Evolutionary conservation across 2,888 invertebrate species (phyloP).

Genomic region (Brachypalpus laphriformis): DNA sequence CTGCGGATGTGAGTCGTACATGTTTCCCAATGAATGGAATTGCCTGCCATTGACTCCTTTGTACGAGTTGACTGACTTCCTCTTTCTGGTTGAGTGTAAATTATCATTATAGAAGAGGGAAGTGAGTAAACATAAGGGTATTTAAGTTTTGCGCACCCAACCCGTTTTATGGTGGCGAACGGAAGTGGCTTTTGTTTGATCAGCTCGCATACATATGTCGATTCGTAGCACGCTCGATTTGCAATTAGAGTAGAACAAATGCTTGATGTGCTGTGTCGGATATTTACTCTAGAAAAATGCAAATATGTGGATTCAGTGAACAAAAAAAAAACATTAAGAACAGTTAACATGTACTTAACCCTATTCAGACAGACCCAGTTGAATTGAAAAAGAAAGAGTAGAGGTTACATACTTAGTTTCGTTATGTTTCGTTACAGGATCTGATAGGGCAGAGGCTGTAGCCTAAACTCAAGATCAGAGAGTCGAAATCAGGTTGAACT

Average conservation of each 20-base stretch:
- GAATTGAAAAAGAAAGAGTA: no score
- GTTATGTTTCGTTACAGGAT: no score
- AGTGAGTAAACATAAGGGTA: conserved; percentile 57
- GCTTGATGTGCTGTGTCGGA: background rate
- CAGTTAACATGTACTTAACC: background rate
- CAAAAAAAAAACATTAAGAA: no score
- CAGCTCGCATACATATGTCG: conserved; percentile 55
- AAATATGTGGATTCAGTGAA: background rate
- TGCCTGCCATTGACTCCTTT: conserved; percentile 70
- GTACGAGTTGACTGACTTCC: conserved; percentile 70
- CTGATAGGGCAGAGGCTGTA: no score
- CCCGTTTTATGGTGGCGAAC: conserved; percentile 52
- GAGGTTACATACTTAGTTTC: no score
- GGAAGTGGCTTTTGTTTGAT: conserved; percentile 66
- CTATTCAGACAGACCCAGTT: background rate
- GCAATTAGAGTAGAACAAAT: conserved; percentile 20
- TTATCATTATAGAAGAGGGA: conserved; percentile 42
- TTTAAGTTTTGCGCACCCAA: conserved; percentile 65
- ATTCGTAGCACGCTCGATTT: conserved; percentile 30
- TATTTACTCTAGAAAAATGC: background rate
- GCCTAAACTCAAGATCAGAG: no score
- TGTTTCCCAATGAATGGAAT: conserved; percentile 41
- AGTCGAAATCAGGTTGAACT: no score
- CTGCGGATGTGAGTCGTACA: conserved; percentile 49
- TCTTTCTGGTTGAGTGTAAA: conserved; percentile 52